Percentiles rank a stretch among this genome's conserved stretches.
Conservation (phyloP, 2,113 vertebrate species). For the Mormoops blainvillei region DNA sequence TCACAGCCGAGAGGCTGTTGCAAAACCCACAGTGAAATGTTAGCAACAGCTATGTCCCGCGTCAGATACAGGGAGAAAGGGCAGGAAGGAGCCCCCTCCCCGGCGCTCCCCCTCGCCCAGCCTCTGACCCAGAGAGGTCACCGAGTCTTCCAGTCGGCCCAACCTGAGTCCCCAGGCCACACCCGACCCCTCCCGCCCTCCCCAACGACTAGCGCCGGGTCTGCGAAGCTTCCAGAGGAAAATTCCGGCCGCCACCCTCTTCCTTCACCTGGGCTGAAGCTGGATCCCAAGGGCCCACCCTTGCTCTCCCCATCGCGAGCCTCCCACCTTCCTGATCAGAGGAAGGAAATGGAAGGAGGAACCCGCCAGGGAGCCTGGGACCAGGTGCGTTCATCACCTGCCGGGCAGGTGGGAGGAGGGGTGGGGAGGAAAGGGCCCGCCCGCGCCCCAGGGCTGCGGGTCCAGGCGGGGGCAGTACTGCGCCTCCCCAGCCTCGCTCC, state of each 20-base stretch:
- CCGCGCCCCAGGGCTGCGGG: fast-evolving
- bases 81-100: not conserved
- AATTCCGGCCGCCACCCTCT: not conserved
- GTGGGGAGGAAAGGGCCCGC: fast-evolving
- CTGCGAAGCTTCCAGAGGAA: not conserved
- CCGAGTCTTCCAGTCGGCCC: fast-evolving
- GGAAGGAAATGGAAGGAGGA: not conserved
- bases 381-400: not conserved
- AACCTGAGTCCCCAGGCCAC: too few relatives aligned
- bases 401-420: fast-evolving
- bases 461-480: not conserved
- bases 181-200: too few relatives aligned
- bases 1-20: not conserved
- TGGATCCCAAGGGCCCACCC: not conserved
- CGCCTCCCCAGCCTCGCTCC: not conserved
- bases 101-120: not conserved
- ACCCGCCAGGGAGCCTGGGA: not conserved
- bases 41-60: not conserved
- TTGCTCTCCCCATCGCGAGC: too few relatives aligned
- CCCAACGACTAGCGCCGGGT: too few relatives aligned
- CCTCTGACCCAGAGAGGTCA: not conserved
- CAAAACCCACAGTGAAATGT: not conserved
- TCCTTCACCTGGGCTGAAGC: not conserved
- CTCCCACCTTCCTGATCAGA: not conserved
- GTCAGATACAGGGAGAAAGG: too few relatives aligned